Conservation (phyloP, 2,797 vertebrate genomes). For the Enteromius treurensis region DNA sequence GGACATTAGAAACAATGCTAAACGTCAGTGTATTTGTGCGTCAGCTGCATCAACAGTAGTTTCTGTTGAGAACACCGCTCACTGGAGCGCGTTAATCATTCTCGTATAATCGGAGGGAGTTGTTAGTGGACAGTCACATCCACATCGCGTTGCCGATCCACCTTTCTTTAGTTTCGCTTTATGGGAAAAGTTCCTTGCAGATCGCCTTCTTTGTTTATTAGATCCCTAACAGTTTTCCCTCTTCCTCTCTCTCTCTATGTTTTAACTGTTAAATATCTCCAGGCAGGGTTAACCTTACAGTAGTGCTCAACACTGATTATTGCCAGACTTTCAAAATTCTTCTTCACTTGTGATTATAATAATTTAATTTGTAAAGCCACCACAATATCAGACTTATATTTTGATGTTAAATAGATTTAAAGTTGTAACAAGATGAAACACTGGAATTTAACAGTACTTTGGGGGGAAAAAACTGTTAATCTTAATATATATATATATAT, state of each 20-base stretch:
- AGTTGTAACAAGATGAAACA: too few species aligned
- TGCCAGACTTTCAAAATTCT: too few species aligned
- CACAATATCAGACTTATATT: too few species aligned
- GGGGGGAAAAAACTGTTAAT: too few species aligned
- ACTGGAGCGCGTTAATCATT: background rate
- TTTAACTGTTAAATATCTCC: too few species aligned
- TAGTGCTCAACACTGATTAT: too few species aligned
- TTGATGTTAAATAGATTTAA: too few species aligned
- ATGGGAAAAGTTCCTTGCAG: background rate
- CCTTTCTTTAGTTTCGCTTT: constrained; percentile 4
- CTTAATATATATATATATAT: too few species aligned
- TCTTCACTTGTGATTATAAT: too few species aligned
- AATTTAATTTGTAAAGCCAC: too few species aligned
- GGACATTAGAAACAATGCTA: background rate
- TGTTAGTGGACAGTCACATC: background rate
- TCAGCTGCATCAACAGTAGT: background rate
- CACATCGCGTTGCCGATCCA: background rate
- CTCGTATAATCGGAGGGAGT: background rate
- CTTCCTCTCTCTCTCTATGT: background rate
- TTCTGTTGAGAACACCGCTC: background rate
- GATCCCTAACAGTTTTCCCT: background rate
- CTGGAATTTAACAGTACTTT: too few species aligned
- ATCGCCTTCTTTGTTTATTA: background rate
- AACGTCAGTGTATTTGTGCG: background rate
- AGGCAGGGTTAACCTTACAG: too few species aligned